Evolutionary conservation across 2,113 vertebrate genomes (phyloP).

Genomic region (Arothron firmamentum): DNA sequence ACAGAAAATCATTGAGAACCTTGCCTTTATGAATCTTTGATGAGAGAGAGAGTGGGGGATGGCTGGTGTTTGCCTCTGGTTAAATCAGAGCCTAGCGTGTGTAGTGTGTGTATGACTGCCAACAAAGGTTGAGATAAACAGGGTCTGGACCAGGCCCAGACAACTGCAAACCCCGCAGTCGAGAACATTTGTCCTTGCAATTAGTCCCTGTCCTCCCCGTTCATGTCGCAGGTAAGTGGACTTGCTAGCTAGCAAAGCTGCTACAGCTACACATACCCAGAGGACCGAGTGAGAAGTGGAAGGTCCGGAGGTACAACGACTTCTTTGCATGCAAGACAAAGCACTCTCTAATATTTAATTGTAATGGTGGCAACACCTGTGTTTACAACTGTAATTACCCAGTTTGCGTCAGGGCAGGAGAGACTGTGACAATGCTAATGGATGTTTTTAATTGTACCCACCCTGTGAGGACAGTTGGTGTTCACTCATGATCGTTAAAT

Average conservation of each 20-base stretch:
- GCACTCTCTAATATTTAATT: constrained; percentile 15
- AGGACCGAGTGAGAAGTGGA: not conserved
- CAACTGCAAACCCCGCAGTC: constrained; percentile 80
- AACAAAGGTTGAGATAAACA: constrained; percentile 92
- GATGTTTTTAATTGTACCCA: not conserved
- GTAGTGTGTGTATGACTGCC: constrained; percentile 85
- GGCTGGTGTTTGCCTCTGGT: constrained; percentile 85
- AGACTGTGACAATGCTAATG: not conserved
- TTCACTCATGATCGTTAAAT: not conserved
- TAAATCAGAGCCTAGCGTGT: constrained; percentile 92
- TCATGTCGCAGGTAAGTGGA: constrained; percentile 65
- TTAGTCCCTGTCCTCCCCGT: constrained; percentile 80
- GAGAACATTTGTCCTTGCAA: constrained; percentile 83
- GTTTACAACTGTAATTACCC: not conserved
- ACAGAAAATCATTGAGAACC: constrained; percentile 99
- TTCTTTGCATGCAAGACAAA: constrained; percentile 11
- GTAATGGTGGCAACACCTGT: constrained; percentile 6
- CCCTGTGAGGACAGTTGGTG: not conserved
- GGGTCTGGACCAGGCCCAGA: constrained; percentile 83
- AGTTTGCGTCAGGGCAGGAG: not conserved
- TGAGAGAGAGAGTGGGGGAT: constrained; percentile 73
- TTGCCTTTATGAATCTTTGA: constrained; percentile 98
- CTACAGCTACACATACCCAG: not conserved
- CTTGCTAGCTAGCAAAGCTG: constrained; percentile 34
- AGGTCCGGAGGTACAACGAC: not conserved